Base-by-base conservation (phyloP, 2,797 vertebrate species). In the Hapalemur alaotrensis region DNA sequence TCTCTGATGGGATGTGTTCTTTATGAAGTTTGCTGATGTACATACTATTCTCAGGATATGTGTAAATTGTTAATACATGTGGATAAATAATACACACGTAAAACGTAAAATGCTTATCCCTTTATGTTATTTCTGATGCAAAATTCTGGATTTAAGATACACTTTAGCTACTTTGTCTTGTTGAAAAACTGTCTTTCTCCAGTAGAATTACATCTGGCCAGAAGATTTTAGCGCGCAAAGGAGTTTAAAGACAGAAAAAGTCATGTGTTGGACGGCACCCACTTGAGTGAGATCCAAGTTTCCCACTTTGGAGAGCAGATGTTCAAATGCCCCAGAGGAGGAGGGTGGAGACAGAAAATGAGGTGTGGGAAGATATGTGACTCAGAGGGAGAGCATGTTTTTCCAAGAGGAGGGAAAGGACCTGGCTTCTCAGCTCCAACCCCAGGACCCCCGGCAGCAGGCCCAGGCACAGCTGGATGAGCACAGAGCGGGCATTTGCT, bases 261-360 rank as follows among this genome's bases (percentile, higher is more conserved):
- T 57, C 17, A 6, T 59, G 70, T 23, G 41, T 48, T 89, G 65
- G 67, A 28, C 91, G 87, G 79, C 35, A 30, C 18, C 83, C 87
- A 20, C 76, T 95, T 95, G 94, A 96, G 50, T 10, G 23, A 38
- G 69, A 48, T 84, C 94, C 96, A 94, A 82, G 61, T 80, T 95
- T 96, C 78, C 91, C 87, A 76, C 59, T 89, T 90, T 48, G 63
- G 67, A 83, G 59, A 97, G 83, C 94, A 96, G 93, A 96, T 96
- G 93, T 91, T 95, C 83, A 73, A 76, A 81, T 83, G 91, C 89
- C 89, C 91, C 52, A n/a, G 87, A 92, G 93, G 86, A 76, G 50
- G 75, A 95, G 94, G 97, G 97, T 96, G 96, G 97, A 85, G 97
- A 90, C 86, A 79, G 86, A 92, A 91, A 94, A 97, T 69, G 96